Percentiles rank a stretch among this genome's conserved stretches.
phyloP scores from a whole-genome alignment of 2,888 invertebrate species.

The Drosophila flavopinicola region DNA sequence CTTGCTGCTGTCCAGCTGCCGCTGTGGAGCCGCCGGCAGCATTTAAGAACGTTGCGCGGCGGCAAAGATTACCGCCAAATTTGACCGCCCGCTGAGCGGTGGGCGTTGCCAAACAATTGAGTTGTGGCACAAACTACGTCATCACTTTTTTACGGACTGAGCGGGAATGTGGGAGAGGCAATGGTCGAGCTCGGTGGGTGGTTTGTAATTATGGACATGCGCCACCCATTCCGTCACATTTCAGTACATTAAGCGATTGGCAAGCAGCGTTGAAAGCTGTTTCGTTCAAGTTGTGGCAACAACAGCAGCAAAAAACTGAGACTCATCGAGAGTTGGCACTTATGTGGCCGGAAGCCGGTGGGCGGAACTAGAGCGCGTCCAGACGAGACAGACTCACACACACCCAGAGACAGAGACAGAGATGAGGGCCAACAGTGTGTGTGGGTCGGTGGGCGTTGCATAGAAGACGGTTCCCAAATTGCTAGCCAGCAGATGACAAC shows the following conservation, averaged over 20 bases:
- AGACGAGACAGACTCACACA: too few species aligned
- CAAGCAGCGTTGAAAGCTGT: slow-evolving; percentile 29
- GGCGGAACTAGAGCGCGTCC: slow-evolving; percentile 79
- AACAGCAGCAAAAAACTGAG: slow-evolving; percentile 59
- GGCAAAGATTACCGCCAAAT: slow-evolving; percentile 66
- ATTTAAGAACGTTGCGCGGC: slow-evolving; percentile 49
- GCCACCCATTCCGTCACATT: slow-evolving; percentile 61
- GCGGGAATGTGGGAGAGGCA: slow-evolving; percentile 23
- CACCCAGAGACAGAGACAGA: slow-evolving; percentile 52
- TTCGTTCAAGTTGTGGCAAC: slow-evolving; percentile 51
- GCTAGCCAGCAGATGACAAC: slow-evolving; percentile 62
- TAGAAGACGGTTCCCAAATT: slow-evolving; percentile 49
- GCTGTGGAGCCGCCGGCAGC: slow-evolving; percentile 27
- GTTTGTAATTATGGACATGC: slow-evolving; percentile 77
- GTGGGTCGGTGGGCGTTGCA: slow-evolving; percentile 61
- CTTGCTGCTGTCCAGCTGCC: slow-evolving; percentile 25
- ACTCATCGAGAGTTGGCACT: slow-evolving; percentile 60
- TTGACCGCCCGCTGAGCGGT: slow-evolving; percentile 62
- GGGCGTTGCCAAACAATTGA: slow-evolving; percentile 77
- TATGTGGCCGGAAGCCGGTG: slow-evolving; percentile 73
- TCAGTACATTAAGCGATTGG: slow-evolving; percentile 50
- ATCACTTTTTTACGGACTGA: slow-evolving; percentile 68
- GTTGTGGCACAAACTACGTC: slow-evolving; percentile 74
- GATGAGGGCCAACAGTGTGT: slow-evolving; percentile 35
- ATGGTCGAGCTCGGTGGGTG: slow-evolving; percentile 58